A percentile compares a stretch with the other conserved stretches of the same genome.
These are phyloP conservation scores for Rhinoraja longicauda DNA, from an alignment of 2,797 vertebrate genomes.

Conservation along the genomic window DNA sequence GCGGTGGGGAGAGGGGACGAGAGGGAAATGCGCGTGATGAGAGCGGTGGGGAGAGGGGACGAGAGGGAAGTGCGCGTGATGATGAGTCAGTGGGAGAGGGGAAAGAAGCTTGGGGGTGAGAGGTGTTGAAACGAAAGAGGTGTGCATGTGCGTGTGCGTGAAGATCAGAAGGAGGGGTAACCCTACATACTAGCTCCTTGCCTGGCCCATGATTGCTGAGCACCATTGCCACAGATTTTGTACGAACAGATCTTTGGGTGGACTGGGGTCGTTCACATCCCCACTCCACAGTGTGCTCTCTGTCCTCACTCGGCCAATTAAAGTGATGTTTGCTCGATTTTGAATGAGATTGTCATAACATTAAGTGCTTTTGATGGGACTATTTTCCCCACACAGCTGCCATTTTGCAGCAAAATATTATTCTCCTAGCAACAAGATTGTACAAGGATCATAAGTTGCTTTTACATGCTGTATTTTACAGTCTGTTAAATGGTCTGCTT, in stretches of 20 bases:
- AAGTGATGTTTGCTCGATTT: neutral
- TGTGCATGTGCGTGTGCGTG: too few relatives aligned
- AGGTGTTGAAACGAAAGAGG: too few relatives aligned
- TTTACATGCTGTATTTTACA: neutral
- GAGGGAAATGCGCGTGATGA: too few relatives aligned
- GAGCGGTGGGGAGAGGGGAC: neutral
- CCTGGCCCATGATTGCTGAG: neutral
- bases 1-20: too few relatives aligned
- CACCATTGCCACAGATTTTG: neutral
- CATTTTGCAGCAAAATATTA: neutral
- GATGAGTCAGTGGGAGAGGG: neutral
- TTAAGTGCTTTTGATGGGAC: neutral
- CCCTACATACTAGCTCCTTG: neutral
- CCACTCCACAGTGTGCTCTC: neutral
- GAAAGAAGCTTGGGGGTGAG: neutral
- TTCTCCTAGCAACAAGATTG: neutral
- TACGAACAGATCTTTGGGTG: neutral
- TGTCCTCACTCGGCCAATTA: neutral
- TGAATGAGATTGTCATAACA: neutral
- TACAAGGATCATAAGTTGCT: neutral
- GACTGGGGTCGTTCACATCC: neutral
- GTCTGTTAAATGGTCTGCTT: neutral
- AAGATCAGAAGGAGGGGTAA: neutral
- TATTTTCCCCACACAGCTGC: neutral
- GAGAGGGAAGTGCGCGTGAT: too few relatives aligned